Base-by-base conservation (phyloP, 2,113 vertebrate genomes). In the Galbula dea region DNA sequence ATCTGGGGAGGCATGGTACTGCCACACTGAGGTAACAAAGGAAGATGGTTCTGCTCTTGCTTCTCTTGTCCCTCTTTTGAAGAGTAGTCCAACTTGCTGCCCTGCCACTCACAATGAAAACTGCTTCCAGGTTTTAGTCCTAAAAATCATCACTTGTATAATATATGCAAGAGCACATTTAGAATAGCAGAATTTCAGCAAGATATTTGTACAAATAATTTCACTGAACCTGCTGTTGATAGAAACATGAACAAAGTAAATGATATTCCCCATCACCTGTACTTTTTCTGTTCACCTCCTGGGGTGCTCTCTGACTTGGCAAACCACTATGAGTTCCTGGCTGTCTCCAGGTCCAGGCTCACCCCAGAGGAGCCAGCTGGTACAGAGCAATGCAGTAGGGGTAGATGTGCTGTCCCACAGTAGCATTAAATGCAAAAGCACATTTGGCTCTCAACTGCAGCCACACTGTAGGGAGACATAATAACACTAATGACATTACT, bases 151-250 rank as follows among this genome's bases (percentile, higher is more conserved):
- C 57, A 87, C 30, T 82, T 91, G 36, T 48, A 87, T 92, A 83
- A 95, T 95, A 95, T 90, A 92, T 83, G 71, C 85, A 90, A 51
- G 24, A 68, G 14, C 59, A 83, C 23, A 8, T 62, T 94, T 83
- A 66, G 55, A 79, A 36, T 5, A 61, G 48, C 52, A 75, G 30
- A 30, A 72, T 83, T 65, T 63, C 67, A 61, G 54, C 46, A 76
- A 94, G 69, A 6, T 61, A 81, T 80, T 78, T 30, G 10, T 43
- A 77, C 79, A 78, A 96, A 93, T 94, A 95, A 96, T 90, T 87
- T 88, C 95, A 93, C 30, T 37, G 63, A 85, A 96, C 83, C 26
- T 72, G 41, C 32, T 32, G 37, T 83, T 89, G 49, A 87, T 77
- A 90, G 74, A 74, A 80, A 58, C 18, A 58, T 0, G 1, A 95